Conservation (phyloP, 2,888 invertebrate species). For the Pimpla rufipes region DNA sequence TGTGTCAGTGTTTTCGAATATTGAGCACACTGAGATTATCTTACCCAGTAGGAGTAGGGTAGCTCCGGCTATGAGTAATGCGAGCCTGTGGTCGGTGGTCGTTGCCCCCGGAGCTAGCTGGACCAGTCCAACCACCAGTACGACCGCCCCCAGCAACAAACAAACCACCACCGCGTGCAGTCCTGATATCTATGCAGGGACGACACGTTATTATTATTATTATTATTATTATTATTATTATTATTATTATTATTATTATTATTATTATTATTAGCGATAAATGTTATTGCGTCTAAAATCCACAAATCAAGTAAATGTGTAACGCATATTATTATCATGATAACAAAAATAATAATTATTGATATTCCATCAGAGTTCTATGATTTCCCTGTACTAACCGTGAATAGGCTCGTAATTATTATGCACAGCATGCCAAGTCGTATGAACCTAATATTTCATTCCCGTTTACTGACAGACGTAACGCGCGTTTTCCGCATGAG, state of each 20-base stretch:
- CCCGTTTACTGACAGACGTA: not conserved
- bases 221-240: slow-evolving; percentile 1
- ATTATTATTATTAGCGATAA: not conserved
- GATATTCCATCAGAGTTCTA: too few relatives aligned
- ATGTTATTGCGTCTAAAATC: not conserved
- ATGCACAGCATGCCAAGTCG: not conserved
- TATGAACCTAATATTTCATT: not conserved
- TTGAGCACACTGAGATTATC: slow-evolving; percentile 47
- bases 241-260: not conserved
- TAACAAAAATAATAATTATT: not conserved
- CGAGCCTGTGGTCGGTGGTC: slow-evolving; percentile 91
- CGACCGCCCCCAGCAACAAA: slow-evolving; percentile 91
- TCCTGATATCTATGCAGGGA: slow-evolving; percentile 88
- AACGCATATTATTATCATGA: not conserved
- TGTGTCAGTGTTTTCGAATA: not conserved
- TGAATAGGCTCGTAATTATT: too few relatives aligned
- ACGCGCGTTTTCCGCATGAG: not conserved
- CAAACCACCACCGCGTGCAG: slow-evolving; percentile 92
- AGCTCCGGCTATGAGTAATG: slow-evolving; percentile 90
- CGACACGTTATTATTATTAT: not conserved
- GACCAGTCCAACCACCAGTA: slow-evolving; percentile 91
- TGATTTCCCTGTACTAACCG: not conserved
- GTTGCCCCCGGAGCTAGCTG: slow-evolving; percentile 92
- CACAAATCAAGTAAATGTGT: too few relatives aligned
- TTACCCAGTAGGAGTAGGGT: slow-evolving; percentile 88